A percentile compares a stretch with the other conserved stretches of the same genome.
phyloP scores from a whole-genome alignment of 2,113 vertebrate genomes.

The Xyliphius kryptos region DNA sequence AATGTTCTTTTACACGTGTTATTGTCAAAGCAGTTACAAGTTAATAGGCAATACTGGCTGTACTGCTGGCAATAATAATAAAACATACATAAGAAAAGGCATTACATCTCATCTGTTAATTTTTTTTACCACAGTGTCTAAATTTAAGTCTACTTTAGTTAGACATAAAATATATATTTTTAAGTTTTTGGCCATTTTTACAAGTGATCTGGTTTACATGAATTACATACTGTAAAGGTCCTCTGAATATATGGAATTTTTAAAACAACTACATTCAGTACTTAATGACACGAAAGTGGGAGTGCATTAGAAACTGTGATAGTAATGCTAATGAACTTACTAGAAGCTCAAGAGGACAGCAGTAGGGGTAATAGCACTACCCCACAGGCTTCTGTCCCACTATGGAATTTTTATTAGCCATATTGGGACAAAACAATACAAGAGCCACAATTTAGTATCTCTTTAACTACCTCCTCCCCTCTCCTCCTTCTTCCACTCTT shows the following conservation, averaged over 20 bases:
- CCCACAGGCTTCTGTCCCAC: conserved; percentile 32
- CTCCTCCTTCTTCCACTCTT: conserved; percentile 50
- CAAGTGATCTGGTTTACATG: too few relatives aligned
- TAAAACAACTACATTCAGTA: background rate
- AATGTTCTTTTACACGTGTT: background rate
- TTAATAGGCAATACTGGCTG: conserved; percentile 8
- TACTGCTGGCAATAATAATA: conserved; percentile 2
- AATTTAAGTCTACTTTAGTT: too few relatives aligned
- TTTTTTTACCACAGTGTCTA: too few relatives aligned
- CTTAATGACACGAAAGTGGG: conserved; percentile 18
- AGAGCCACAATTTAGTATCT: conserved; percentile 54
- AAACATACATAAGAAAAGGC: background rate
- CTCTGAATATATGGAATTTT: background rate
- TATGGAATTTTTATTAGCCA: conserved; percentile 24
- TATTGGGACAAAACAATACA: conserved; percentile 37
- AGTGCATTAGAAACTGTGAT: conserved; percentile 28
- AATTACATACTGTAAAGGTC: too few relatives aligned
- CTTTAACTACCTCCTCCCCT: conserved; percentile 57
- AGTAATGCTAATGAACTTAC: conserved; percentile 44
- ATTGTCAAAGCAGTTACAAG: conserved; percentile 6
- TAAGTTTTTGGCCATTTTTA: too few relatives aligned
- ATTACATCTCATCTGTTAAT: too few relatives aligned
- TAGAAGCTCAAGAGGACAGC: conserved; percentile 18
- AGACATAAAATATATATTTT: too few relatives aligned
- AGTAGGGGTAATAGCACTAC: conserved; percentile 22